phyloP scores from a whole-genome alignment of 2,113 vertebrate species.

The Rhegmatorhina hoffmannsi region DNA sequence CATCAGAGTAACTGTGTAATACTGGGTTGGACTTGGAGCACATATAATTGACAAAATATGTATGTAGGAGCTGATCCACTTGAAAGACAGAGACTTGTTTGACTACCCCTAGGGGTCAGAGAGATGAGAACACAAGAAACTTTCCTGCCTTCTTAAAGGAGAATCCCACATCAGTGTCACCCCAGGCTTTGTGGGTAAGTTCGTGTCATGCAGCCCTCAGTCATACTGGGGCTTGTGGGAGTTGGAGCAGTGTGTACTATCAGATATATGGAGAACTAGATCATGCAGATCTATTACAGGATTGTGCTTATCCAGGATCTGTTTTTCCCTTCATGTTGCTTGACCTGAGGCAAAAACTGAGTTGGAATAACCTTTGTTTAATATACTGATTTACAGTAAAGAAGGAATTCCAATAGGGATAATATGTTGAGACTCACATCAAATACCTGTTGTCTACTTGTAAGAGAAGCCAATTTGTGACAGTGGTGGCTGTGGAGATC shows the following conservation, averaged over 20 bases:
- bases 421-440: not conserved
- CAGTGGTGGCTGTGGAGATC: not conserved
- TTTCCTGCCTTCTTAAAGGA: not conserved
- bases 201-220: not conserved
- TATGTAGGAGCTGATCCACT: not conserved
- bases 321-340: not conserved
- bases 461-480: not conserved
- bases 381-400: not conserved
- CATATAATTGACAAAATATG: not conserved
- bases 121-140: not conserved
- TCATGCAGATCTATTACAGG: not conserved
- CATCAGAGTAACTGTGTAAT: not conserved
- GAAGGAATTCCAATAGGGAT: not conserved
- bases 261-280: not conserved
- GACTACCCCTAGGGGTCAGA: not conserved
- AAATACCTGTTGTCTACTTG: not conserved
- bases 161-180: not conserved
- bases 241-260: fast-evolving
- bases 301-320: not conserved
- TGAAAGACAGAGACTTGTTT: not conserved
- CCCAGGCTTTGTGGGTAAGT: not conserved
- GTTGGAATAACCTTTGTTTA: not conserved
- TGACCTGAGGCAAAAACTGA: not conserved
- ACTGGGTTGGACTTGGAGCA: not conserved
- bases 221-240: not conserved